Conservation (phyloP, 2,888 invertebrate species). For the Cephus runcator region DNA sequence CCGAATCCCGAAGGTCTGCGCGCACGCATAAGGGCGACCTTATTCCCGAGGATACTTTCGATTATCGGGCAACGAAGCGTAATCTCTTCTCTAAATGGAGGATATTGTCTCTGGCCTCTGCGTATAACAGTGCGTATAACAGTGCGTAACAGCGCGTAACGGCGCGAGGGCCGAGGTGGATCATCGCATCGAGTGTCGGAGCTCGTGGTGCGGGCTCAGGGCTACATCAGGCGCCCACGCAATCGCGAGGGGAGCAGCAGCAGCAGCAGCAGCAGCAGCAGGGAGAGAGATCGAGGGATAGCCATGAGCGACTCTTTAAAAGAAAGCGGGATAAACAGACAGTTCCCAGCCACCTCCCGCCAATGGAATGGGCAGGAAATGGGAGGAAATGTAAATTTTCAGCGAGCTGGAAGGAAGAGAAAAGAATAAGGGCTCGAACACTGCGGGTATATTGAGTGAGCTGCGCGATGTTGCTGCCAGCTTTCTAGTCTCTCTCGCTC, state of each 20-base stretch:
- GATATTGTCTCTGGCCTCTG: conserved; percentile 50
- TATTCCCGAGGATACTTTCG: conserved; percentile 63
- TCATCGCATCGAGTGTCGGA: conserved; percentile 9
- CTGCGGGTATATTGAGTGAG: conserved; percentile 57
- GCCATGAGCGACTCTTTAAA: conserved; percentile 60
- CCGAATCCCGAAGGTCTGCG: background rate
- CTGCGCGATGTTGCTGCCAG: conserved; percentile 25
- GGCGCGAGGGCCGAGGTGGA: conserved; percentile 24
- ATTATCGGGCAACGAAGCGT: conserved; percentile 64
- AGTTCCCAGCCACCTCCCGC: conserved; percentile 39
- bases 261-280: conserved; percentile 1
- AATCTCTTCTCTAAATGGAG: conserved; percentile 61
- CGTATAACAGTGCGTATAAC: no score
- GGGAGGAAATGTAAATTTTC: conserved; percentile 65
- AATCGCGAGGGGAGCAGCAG: conserved; percentile 16
- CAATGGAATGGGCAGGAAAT: conserved; percentile 57
- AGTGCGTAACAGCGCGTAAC: conserved; percentile 24
- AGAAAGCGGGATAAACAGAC: conserved; percentile 66
- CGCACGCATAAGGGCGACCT: conserved; percentile 15
- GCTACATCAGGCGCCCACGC: no score
- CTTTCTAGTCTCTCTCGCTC: conserved; percentile 15
- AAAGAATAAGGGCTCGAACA: conserved; percentile 62
- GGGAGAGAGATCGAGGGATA: conserved; percentile 30
- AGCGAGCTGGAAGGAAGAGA: conserved; percentile 63
- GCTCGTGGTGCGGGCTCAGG: conserved; percentile 33